These are phyloP conservation scores for Patella depressa DNA, from an alignment of 2,888 invertebrate species.

Conservation along the genomic window DNA sequence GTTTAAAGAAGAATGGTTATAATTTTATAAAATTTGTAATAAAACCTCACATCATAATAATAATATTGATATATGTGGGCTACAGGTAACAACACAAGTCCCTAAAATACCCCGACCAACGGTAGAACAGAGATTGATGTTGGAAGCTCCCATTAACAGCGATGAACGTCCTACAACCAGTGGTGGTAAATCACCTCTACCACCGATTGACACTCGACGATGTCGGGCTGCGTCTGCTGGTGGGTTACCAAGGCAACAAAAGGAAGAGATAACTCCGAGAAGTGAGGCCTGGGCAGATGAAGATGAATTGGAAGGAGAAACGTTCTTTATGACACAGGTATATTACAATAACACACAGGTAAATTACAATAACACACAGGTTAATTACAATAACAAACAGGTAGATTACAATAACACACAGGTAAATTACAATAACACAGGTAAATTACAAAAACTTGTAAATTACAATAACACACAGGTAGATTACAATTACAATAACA, in stretches of 20 bases:
- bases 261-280: conserved; percentile 22
- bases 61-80: neutral
- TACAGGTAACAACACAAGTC: conserved; percentile 56
- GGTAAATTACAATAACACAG: too few species aligned
- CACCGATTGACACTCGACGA: conserved; percentile 36
- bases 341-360: neutral
- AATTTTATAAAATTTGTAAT: too few species aligned
- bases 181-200: conserved; percentile 32
- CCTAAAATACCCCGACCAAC: conserved; percentile 65
- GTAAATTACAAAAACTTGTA: too few species aligned
- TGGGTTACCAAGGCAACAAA: conserved; percentile 26
- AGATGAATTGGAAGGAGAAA: conserved; percentile 38
- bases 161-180: conserved; percentile 42
- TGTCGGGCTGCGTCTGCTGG: neutral
- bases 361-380: too few species aligned
- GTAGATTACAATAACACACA: too few species aligned
- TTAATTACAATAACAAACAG: too few species aligned
- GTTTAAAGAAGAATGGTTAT: neutral
- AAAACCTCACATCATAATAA: neutral
- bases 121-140: conserved; percentile 62
- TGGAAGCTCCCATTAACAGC: conserved; percentile 50
- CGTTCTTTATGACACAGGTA: conserved; percentile 70
- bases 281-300: conserved; percentile 31
- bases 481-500: too few species aligned
- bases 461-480: too few species aligned